Conservation (phyloP, 2,113 vertebrate species). For the Ginglymostoma cirratum region DNA sequence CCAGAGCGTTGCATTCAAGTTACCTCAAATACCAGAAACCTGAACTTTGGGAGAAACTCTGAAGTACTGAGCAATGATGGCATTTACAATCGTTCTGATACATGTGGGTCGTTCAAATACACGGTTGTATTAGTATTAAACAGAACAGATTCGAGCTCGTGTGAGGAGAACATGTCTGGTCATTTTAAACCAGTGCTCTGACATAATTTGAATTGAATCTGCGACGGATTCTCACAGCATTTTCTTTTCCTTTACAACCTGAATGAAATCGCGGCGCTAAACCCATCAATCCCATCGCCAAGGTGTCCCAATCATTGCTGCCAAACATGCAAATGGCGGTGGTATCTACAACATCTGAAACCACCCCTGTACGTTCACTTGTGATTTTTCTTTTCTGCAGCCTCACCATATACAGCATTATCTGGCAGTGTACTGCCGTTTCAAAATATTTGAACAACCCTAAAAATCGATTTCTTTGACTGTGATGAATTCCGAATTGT, state of each 20-base stretch:
- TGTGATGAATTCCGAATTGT: conserved; percentile 87
- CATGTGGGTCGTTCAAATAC: not conserved
- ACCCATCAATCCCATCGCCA: conserved; percentile 9
- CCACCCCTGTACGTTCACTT: not conserved
- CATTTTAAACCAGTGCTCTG: not conserved
- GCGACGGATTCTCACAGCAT: not conserved
- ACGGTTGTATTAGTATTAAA: not conserved
- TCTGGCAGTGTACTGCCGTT: conserved; percentile 59
- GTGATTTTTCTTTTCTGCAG: not conserved
- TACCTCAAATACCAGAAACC: not conserved
- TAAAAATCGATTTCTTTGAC: conserved; percentile 71
- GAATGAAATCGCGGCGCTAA: conserved; percentile 35
- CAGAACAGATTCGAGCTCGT: too few species aligned
- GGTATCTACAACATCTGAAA: not conserved
- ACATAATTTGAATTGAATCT: not conserved
- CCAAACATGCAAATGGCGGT: not conserved
- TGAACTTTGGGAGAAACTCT: not conserved
- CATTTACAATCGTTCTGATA: not conserved
- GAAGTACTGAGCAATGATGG: not conserved
- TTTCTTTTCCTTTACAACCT: conserved; percentile 24
- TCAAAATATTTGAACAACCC: conserved; percentile 74
- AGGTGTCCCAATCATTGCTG: not conserved
- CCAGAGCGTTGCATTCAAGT: not conserved
- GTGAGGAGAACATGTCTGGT: not conserved
- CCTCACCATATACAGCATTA: conserved; percentile 38